Evolutionary conservation across 1,140 invertebrate species (phyloP), one percentile per base, ranked within the genome.

Genomic region (Orchesella cincta): DNA sequence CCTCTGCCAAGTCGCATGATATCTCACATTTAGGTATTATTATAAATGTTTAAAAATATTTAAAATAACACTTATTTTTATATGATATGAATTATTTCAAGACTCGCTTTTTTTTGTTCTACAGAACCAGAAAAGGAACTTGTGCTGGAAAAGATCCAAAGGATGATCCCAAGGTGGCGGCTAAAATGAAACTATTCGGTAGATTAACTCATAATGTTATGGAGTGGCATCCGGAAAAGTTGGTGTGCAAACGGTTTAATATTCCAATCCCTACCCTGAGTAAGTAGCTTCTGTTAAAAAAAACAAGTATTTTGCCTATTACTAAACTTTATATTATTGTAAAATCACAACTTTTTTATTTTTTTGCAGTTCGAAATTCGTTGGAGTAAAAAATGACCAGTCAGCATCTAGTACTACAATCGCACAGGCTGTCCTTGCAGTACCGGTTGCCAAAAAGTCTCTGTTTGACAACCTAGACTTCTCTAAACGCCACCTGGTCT

Each of bases 191-290:
- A 81, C 91, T 93, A 86, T 97, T 92, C 86, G 95, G 95, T 0
- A 88, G 89, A 80, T 85, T 95, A 74, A 98, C 95, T 0, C 87
- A 93, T 67, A 87, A 85, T 28, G 87, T 86, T n/a, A 84, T 83
- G 8, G 88, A 90, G 75, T 99, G n/a, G 98, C 89, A 92, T 82
- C 98, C 98, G 0, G 89, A 91, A n/a, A 87, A 90, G 73, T 83
- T 97, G 20, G 86, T 99, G 0, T 98, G 94, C 83, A 95, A 95
- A 83, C 87, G 96, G 52, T 98, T 98, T 83, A 99, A 99, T 85
- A 91, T 99, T 14, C 93, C 95, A 0, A 98, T 86, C 94, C 96
- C 0, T 91, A 89, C 83, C 88, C 89, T 77, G 87, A 89, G 87
- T 89, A 83, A 84, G 83, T 81, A 36, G n/a, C n/a, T n/a, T n/a